Evolutionary conservation across 2,797 vertebrate genomes (phyloP), one percentile per base, ranked within the genome.

Genomic region (Platalea minor): DNA sequence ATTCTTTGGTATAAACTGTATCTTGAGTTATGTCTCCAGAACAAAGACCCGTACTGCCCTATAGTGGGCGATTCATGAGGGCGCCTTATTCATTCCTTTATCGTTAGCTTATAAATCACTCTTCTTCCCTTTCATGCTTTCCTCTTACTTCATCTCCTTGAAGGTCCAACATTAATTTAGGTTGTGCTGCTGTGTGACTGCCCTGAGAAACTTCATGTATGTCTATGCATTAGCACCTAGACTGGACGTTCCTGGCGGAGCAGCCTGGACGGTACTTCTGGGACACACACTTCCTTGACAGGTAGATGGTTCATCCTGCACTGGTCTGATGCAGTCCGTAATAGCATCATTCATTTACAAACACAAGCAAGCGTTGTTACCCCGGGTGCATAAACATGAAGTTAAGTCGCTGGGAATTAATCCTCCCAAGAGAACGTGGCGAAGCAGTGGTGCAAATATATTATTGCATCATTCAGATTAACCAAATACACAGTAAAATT

Each of bases 21-120:
- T 46, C 50, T 85, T 89, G 77, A 94, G 28, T 93, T 91, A 88
- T 77, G 45, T 74, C 48, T 72, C 50, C 37, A 87, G 86, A 89
- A 72, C 81, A 89, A 91, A 95, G 91, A 68, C 26, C 35, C 2
- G 0, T 43, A 28, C 46, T 95, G 35, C 69, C 18, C 10, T 87
- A 11, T 17, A 67, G 35, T 37, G 29, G 41, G 50, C 3, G 0
- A 35, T 50, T 61, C 74, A 60, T 57, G 51, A 80, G 39, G 56
- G 24, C 19, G 7, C 33, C 41, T 93, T 83, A 60, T 67, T 89
- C 29, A 16, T 65, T 87, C 33, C 37, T 83, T 89, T 80, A 63
- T 83, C 41, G 21, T 87, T 92, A 93, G 31, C 26, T 95, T 91
- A 61, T 93, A 94, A 92, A 95, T 95, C 94, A 93, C 9, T 9